These are phyloP conservation scores for Mus spretus DNA, from an alignment of 2,797 vertebrate species.

Conservation along the genomic window DNA sequence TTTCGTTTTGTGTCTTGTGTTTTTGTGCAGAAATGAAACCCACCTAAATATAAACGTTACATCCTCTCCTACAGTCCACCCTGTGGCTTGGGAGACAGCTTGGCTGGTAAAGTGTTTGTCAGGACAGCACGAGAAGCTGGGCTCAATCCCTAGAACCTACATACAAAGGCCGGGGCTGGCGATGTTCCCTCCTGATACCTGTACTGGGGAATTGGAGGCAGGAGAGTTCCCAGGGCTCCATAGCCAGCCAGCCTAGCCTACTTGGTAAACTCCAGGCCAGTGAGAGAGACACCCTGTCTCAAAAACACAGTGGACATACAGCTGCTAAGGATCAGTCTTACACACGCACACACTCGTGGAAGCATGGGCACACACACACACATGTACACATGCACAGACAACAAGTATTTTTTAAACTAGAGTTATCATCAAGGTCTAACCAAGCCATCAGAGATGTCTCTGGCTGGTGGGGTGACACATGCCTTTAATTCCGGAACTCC, in stretches of 20 bases:
- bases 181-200: not conserved
- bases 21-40: not conserved
- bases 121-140: no score
- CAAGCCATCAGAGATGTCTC: not conserved
- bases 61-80: not conserved
- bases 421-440: constrained; percentile 30
- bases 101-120: not conserved
- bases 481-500: not conserved
- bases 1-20: constrained; percentile 8
- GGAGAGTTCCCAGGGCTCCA: not conserved
- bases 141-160: not conserved
- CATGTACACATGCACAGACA: not conserved
- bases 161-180: not conserved
- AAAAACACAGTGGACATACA: not conserved
- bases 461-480: not conserved
- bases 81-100: not conserved
- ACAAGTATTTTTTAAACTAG: not conserved
- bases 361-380: not conserved
- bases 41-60: not conserved
- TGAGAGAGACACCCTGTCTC: not conserved
- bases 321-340: not conserved
- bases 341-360: not conserved
- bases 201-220: not conserved
- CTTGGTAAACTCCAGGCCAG: not conserved
- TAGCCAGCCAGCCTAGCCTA: not conserved